Evolutionary conservation across 2,797 vertebrate species (phyloP), one percentile per base, ranked within the genome.

Genomic region (Botia kubotai): DNA sequence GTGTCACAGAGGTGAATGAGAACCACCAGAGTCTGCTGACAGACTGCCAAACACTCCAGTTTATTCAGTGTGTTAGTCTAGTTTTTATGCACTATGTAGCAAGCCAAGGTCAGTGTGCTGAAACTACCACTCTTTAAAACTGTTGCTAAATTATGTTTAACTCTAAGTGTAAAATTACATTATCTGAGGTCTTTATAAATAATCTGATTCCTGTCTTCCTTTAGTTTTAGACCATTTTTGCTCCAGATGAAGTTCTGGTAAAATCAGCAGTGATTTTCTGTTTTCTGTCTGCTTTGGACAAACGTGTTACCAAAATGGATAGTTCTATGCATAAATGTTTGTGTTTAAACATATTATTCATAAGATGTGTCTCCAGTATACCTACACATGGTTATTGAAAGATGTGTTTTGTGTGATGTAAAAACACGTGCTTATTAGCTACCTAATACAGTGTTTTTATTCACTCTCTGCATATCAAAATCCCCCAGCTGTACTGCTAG

Each of bases 381-480:
- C 33, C 33, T 33, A 33, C 33, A 69, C 58, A 81, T 26, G 53
- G 63, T 43, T 76, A 67, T 39, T 71, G 33, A 6, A 75, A 19
- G 50, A 46, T 58, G 16, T 8, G 48, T 50, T 73, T 53, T 70
- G 13, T 17, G 72, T 78, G 23, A 87, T 76, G 68, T 43, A 39
- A 80, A 87, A 83, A 89, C 16, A 73, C 81, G 85, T 70, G 10
- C 58, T 55, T 48, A 73, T 77, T 83, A 79, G 83, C 19, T 29
- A 63, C 58, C 50, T 10, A 53, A 65, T 77, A 71, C 57, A 81
- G 46, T 66, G 17, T 58, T 23, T 13, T 57, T 33, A 33, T 33
- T 33, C 33, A 66, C 73, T 68, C 50, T 76, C 52, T 23, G 43
- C 71, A 74, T 65, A 48, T 76, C 39, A 52, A 67, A 1, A 69